Base-by-base conservation (phyloP, 2,113 vertebrate species). In the Limnothrissa miodon region DNA sequence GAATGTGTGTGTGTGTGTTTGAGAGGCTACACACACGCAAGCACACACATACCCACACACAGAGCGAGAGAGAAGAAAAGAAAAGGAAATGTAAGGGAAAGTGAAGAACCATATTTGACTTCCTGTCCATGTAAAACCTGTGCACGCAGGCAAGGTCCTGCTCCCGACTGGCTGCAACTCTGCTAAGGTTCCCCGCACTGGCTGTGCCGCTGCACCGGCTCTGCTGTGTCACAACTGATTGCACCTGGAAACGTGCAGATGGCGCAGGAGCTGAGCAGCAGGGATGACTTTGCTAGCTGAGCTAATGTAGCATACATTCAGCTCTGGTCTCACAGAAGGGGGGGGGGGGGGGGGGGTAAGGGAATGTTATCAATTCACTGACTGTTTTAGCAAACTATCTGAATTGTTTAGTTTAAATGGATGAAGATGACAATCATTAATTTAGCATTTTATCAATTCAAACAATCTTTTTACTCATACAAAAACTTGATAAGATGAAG, bases 231-330 rank as follows among this genome's bases (percentile, higher is more conserved):
- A 70, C 62, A 70, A 29, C 62, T 70, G 62, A 70, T 36, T 70
- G 62, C 29, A 70, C 62, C 62, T 70, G 62, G 62, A 70, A 15
- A 70, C 62, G 25, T 70, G 17, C 62, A 70, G 62, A 70, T 70
- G 62, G 62, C 33, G 29, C 0, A 1, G 29, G 62, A 70, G 62
- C 62, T 17, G 62, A 36, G 59, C 59, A 66, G 59, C 23, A 25
- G 59, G 62, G 62, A 70, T 33, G 62, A 33, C 25, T 33, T 33
- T 0, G 25, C 62, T 19, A 15, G 62, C 62, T 70, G 62, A 70
- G 62, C 62, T 70, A 70, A 70, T 70, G 62, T 70, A 70, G 10
- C 62, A 70, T 70, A 17, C 62, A 36, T 13, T 10, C 62, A 70
- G 29, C 29, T 33, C 33, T 36, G 33, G 29, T 36, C 62, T 70